These are phyloP conservation scores for Thaumetopoea pityocampa DNA, from an alignment of 1,140 invertebrate species.

Conservation along the genomic window DNA sequence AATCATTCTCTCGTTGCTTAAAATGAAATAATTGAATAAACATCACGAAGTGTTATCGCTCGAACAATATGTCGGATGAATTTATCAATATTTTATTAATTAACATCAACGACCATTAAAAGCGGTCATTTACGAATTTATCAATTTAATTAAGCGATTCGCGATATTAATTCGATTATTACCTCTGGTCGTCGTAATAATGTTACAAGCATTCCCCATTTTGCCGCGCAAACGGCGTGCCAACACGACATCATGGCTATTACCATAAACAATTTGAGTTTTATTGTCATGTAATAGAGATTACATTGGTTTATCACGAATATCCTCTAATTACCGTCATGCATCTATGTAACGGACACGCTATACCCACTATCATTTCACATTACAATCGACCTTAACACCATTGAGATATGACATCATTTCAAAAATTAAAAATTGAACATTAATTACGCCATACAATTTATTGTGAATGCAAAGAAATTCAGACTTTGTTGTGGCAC, in stretches of 20 bases:
- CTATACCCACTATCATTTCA: constrained; percentile 24
- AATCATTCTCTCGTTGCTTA: no score
- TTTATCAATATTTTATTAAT: neutral
- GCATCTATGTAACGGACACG: constrained; percentile 41
- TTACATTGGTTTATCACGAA: constrained; percentile 62
- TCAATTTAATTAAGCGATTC: constrained; percentile 71
- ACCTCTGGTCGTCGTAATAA: constrained; percentile 62
- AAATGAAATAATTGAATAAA: no score
- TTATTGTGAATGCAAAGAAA: constrained; percentile 11
- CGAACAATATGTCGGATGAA: no score
- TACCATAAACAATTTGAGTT: constrained; percentile 64
- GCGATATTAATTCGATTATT: constrained; percentile 69
- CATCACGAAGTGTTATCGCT: no score
- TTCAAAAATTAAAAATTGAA: constrained; percentile 9
- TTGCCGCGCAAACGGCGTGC: constrained; percentile 48
- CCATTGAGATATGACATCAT: constrained; percentile 20
- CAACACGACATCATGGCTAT: constrained; percentile 46
- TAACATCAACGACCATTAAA: constrained; percentile 24
- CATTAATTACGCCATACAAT: constrained; percentile 33
- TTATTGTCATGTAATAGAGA: constrained; percentile 67
- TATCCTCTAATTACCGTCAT: constrained; percentile 59
- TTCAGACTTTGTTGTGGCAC: constrained; percentile 19
- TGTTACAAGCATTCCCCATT: constrained; percentile 50
- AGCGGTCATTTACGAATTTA: constrained; percentile 41
- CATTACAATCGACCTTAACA: constrained; percentile 31